Base-by-base conservation (phyloP, 2,797 vertebrate species). In the Xenops minutus region DNA sequence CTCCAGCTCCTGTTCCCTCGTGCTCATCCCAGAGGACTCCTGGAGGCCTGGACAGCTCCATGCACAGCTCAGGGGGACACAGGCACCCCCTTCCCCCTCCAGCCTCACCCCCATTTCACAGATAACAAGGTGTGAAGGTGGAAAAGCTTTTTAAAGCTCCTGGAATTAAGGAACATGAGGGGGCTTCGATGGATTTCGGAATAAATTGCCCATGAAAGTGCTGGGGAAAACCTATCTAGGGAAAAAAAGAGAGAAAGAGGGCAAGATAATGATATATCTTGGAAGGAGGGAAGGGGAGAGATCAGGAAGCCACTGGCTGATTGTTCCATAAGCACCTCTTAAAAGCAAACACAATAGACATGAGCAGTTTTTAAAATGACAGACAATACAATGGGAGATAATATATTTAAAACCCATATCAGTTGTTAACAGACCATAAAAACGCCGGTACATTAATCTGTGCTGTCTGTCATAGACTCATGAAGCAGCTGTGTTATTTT, bases 391-490 rank as follows among this genome's bases (percentile, higher is more conserved):
- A 97, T 88, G 95, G 96, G 63, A 98, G 98, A 98, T 97, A 98
- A 98, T 98, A 98, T 97, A 98, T 98, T 98, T 98, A 97, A 98
- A 98, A 97, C 97, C 97, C 97, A 87, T 98, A 98, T 98, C 98
- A 97, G 97, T 96, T 97, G 98, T 98, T 98, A 98, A 98, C 98
- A 97, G 97, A 97, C 98, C 98, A 96, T 97, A 98, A 98, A 98
- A 97, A 97, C 43, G 94, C 97, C 58, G 90, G 95, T 96, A 86
- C 97, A 98, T 98, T 98, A 97, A 98, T 98, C 98, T 96, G 62
- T 59, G 89, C 97, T 97, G 98, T 96, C 98, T 97, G 96, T 98
- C 98, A 98, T 14, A 76, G 88, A 41, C 96, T 93, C 96, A 51
- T 71, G 34, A 89, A 97, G 96, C 97, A 97, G 97, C 97, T 97